Conservation (phyloP, 2,797 vertebrate species). For the Threskiornis aethiopicus region DNA sequence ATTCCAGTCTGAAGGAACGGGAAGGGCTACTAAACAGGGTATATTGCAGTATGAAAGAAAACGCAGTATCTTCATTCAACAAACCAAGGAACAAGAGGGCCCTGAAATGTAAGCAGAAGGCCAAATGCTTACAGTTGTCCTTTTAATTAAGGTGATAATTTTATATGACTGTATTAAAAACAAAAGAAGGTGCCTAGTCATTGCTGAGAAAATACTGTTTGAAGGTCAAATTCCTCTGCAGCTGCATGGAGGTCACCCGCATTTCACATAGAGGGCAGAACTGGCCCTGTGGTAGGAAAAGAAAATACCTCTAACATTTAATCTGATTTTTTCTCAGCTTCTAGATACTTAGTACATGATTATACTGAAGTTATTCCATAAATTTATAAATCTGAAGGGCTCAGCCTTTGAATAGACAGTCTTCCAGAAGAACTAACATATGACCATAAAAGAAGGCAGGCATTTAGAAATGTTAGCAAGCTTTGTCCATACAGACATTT, state of each 20-base stretch:
- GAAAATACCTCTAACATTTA: not conserved
- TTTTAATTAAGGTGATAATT: constrained; percentile 8
- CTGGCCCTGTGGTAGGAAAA: not conserved
- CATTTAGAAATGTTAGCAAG: not conserved
- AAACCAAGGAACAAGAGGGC: not conserved
- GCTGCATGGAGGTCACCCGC: constrained; percentile 15
- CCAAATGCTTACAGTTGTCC: not conserved
- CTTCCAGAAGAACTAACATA: not conserved
- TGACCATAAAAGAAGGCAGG: not conserved
- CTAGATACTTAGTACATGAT: not conserved
- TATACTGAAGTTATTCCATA: not conserved
- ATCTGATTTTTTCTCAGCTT: not conserved
- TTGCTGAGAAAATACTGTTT: not conserved
- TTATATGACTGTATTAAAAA: not conserved
- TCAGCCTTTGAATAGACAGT: not conserved
- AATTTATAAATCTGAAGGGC: not conserved
- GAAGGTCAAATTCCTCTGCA: constrained; percentile 49
- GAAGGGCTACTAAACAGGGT: not conserved
- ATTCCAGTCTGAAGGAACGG: not conserved
- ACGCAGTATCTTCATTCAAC: not conserved
- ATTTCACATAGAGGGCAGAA: constrained; percentile 2
- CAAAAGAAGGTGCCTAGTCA: not conserved
- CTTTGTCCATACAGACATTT: not conserved
- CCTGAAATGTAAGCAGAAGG: not conserved
- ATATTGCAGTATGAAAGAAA: not conserved